Evolutionary conservation across 2,888 invertebrate genomes (phyloP), one percentile per base, ranked within the genome.

Genomic region (Andrena haemorrhoa): DNA sequence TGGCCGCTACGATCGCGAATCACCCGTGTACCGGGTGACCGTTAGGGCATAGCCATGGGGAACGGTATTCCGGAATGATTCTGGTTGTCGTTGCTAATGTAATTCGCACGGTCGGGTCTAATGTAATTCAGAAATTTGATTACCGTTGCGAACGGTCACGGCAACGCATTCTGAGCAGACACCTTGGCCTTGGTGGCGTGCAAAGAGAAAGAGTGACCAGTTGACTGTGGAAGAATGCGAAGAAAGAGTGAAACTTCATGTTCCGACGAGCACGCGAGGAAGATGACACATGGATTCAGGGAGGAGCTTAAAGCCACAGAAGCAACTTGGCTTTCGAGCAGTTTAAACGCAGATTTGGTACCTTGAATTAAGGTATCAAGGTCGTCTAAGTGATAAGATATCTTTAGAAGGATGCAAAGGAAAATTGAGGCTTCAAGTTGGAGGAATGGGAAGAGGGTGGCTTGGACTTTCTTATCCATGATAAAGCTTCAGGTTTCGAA

Each of bases 91-190:
- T 26, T 29, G 7, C 66, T 56, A 70, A 77, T 47, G 83, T 76
- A 81, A 88, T 86, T 88, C 86, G 69, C 88, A 79, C 81, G 73
- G 23, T 63, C 26, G 56, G 35, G 63, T 58, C 58, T 75, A 80
- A 77, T 86, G 86, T 71, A 84, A 87, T 87, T 88, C 88, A 86
- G 74, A 83, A 80, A 80, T 86, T 86, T 81, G 88, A 86, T 86
- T 88, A 87, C 87, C 87, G 87, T 87, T 87, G 84, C 65, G 47
- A 69, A 23, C 23, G 61, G 66, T 51, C 68, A 23, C 68, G 58
- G 66, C 41, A 61, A 58, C 75, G 73, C 74, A 49, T 73, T 60
- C 69, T 6, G 56, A 60, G 33, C 26, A 29, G 41, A 56, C 33
- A 61, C 66, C 58, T 61, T 71, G 73, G 61, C 78, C 65, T 76